Evolutionary conservation across 2,797 vertebrate genomes (phyloP).

Genomic region (Bovichtus diacanthus): DNA sequence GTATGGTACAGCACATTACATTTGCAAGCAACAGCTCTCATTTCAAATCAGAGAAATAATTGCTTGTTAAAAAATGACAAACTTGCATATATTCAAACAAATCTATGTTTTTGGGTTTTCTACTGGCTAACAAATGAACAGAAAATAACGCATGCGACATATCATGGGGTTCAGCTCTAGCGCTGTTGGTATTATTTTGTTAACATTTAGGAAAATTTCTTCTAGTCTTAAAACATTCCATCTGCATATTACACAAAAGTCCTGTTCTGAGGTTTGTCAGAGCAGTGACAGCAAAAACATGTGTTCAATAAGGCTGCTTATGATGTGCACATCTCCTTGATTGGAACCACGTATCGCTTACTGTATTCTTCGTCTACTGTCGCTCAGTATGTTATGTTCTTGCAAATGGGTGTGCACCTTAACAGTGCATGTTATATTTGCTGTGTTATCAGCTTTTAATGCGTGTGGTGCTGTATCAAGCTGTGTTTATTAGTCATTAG

Average conservation of each 20-base stretch:
- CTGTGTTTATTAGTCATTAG: neutral
- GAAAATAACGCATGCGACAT: rapidly evolving
- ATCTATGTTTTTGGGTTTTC: no score
- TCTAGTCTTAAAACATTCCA: neutral
- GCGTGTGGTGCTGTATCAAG: neutral
- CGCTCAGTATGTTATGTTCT: constrained; percentile 5
- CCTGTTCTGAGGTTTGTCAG: neutral
- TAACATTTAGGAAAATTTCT: neutral
- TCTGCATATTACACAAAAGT: neutral
- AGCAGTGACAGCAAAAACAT: neutral
- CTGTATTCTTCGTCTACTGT: neutral
- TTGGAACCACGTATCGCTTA: constrained; percentile 1
- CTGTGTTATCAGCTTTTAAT: neutral
- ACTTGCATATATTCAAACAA: neutral
- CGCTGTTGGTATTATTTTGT: neutral
- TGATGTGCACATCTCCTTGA: constrained; percentile 1
- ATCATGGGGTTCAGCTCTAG: no score
- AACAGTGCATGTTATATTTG: neutral
- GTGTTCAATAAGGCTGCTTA: neutral
- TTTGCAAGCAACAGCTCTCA: neutral
- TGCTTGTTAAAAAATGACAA: neutral
- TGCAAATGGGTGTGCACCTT: neutral
- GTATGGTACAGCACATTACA: neutral
- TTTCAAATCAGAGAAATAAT: neutral
- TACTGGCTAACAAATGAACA: neutral